Evolutionary conservation across 2,113 vertebrate species (phyloP), one percentile per base, ranked within the genome.

Genomic region (Lates calcarifer): DNA sequence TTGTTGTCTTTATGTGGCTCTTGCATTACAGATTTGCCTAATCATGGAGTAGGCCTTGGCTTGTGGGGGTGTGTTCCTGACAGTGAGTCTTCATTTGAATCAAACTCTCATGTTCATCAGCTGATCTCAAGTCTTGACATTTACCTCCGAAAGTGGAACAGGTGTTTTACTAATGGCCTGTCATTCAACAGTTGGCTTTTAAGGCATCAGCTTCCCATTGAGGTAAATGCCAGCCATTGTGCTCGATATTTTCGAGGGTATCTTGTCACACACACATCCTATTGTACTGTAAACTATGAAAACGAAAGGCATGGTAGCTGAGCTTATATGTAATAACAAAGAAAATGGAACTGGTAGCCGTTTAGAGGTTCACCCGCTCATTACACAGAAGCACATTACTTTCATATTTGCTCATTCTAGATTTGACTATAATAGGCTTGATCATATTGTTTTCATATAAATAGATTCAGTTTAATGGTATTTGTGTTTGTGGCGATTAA

Each of bases 111-210:
- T 83, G 61, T 77, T 87, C 56, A 76, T 85, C 77, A 71, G 65
- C 57, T 83, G 69, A 90, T 88, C 63, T 77, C 39, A 77, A 74
- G 76, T 67, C 74, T 49, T 78, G 77, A 79, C 77, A 80, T 86
- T 83, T 77, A 73, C 37, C 53, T 67, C 71, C 28, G 60, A 81
- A 61, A 64, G 62, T 58, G 76, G 57, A 86, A 66, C 83, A 84
- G 85, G 58, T 84, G 81, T 87, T 79, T 81, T 53, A 61, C 70
- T 56, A 87, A 82, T 84, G 57, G 72, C 75, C 81, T 77, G 79
- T 83, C 79, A 74, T 69, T 89, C 74, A 84, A 45, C 63, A 87
- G 41, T 79, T 80, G 41, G 66, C 84, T 82, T 81, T 43, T 57
- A 58, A 66, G 65, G 43, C n/a, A 72, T 79, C 74, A 45, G 47